These are phyloP conservation scores for Malurus cyaneus DNA, from an alignment of 2,113 vertebrate genomes.

Conservation along the genomic window DNA sequence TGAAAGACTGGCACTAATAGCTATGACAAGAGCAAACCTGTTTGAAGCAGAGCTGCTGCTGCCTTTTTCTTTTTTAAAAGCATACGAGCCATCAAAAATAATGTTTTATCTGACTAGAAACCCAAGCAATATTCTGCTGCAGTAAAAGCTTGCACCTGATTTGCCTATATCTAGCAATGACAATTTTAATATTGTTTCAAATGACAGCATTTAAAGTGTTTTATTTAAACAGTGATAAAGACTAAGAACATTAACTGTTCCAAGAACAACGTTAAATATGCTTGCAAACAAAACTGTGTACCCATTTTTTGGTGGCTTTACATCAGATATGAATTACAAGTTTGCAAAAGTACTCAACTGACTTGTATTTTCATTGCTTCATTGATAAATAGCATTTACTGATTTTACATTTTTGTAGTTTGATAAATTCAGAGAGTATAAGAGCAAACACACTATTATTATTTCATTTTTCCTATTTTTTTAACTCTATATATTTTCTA, in stretches of 20 bases:
- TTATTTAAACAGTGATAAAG: conserved; percentile 36
- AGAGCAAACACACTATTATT: background rate
- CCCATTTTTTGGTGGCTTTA: background rate
- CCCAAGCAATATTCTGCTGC: conserved; percentile 64
- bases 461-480: background rate
- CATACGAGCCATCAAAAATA: conserved; percentile 81
- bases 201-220: conserved; percentile 51
- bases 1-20: conserved; percentile 77
- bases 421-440: background rate
- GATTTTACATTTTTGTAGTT: background rate
- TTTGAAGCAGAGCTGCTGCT: conserved; percentile 81
- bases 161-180: conserved; percentile 54
- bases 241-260: conserved; percentile 9
- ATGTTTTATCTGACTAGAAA: conserved; percentile 76
- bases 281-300: background rate
- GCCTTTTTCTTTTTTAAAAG: conserved; percentile 43
- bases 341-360: background rate
- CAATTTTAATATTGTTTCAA: conserved; percentile 48
- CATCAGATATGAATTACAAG: background rate
- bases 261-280: background rate
- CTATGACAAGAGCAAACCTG: conserved; percentile 81
- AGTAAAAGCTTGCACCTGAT: conserved; percentile 50
- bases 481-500: background rate
- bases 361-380: background rate
- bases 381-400: background rate